Evolutionary conservation across 2,888 invertebrate species (phyloP), one percentile per base, ranked within the genome.

Genomic region (Choreutis nemorana): DNA sequence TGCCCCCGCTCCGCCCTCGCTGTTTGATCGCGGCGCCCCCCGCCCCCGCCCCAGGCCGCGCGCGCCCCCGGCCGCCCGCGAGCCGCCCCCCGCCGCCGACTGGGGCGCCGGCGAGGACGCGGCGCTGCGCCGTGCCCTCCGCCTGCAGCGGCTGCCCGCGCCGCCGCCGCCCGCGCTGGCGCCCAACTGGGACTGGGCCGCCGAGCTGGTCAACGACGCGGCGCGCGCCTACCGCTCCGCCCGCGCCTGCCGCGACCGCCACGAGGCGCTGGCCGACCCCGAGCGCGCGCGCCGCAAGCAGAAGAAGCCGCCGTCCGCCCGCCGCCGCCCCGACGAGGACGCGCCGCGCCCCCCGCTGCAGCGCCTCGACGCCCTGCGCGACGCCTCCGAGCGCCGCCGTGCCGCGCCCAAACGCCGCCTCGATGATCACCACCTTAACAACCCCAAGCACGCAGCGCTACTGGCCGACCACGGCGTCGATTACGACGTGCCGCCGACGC

Each of bases 171-270:
- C 90, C 0, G 93, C 89, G 0, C 94, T 93, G 55, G 89, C 89
- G 14, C 90, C 94, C 24, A 98, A 98, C 78, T 98, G 97, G 97
- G 97, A 98, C 61, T 84, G 96, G 57, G 92, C 93, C 5, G 87
- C 95, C 12, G 95, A 96, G 56, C 85, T 91, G 46, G 95, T 97
- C 2, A 95, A 90, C 65, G 86, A 89, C 37, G 86, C 86, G n/a
- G 90, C 93, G 26, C 85, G 92, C 42, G 87, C 89, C 10, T 93
- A 90, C 66, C 86, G 97, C 35, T 91, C 95, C 21, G 87, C 94
- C 10, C 92, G 95, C 54, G 94, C 96, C 61, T 97, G 97, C 62
- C 87, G 91, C 45, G 87, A 86, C 57, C 86, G 97, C 16, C 97
- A 95, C 66, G 97, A 97, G 62, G 85, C 86, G 40, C 84, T 89